Base-by-base conservation (phyloP, 2,797 vertebrate species). In the Falco cherrug region DNA sequence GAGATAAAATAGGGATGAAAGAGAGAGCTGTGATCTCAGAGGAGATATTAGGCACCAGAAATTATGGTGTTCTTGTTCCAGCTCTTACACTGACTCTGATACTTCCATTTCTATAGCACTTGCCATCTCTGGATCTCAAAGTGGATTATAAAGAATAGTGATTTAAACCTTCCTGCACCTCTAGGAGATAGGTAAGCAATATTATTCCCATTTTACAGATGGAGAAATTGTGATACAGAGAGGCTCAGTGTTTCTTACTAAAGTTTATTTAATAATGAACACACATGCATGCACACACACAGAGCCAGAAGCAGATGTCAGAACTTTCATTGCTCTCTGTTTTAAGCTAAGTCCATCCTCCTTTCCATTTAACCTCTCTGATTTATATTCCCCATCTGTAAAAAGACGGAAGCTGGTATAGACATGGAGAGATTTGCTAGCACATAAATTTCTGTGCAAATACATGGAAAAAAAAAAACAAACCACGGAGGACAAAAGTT, bases 101-200 rank as follows among this genome's bases (percentile, higher is more conserved):
- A 95, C 95, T 97, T 97, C 94, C 97, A 97, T 96, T 96, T 97
- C 95, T 93, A 63, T 97, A 97, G 97, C 96, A 91, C 96, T 97
- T 97, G 95, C 97, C 97, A 97, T 97, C 96, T 97, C 94, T 97
- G 97, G 97, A 97, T 97, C 96, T 97, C 97, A 97, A 97, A 97
- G 85, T 97, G 97, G 96, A 97, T 97, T 97, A 97, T 97, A 96
- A 97, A 97, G 97, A 97, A 97, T 97, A 97, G 95, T 96, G 96
- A 93, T 97, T 95, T 97, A 97, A 97, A 96, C 94, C 93, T 97
- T 95, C 95, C 96, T 97, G 96, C 97, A 97, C 96, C 94, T 97
- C 96, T 97, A 92, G 95, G 91, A 97, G 96, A 96, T 97, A 96
- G 97, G 97, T 97, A 97, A 97, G 97, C 95, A 97, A 95, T 94